Conservation (phyloP, 1,140 invertebrate species). For the Pararge aegeria region DNA sequence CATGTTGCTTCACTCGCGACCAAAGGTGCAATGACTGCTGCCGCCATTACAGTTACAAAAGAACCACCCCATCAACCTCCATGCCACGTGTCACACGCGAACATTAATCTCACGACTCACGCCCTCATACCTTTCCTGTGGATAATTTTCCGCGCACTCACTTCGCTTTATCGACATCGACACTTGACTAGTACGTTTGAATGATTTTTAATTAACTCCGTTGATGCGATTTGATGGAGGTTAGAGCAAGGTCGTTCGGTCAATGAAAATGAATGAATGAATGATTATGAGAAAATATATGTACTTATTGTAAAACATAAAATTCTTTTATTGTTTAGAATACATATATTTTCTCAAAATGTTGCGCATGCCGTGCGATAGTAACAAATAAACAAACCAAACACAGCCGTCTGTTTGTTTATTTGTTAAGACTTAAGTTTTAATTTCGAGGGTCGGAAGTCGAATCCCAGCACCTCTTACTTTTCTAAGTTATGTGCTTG, state of each 20-base stretch:
- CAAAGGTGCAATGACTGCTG: conserved; percentile 72
- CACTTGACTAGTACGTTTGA: conserved; percentile 27
- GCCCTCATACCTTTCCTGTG: conserved; percentile 29
- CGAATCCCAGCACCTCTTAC: no score
- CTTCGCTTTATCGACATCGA: conserved; percentile 40
- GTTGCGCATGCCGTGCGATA: background rate
- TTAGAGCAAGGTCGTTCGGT: background rate
- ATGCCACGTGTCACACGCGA: conserved; percentile 68
- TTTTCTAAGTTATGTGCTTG: no score
- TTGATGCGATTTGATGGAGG: background rate
- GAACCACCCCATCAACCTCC: conserved; percentile 38
- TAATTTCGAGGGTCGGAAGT: no score
- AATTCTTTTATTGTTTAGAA: background rate
- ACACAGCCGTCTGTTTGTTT: no score
- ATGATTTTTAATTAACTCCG: conserved; percentile 34
- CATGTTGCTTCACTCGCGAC: conserved; percentile 54
- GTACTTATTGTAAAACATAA: no score
- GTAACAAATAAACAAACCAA: no score
- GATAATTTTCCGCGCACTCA: conserved; percentile 46
- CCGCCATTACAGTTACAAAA: conserved; percentile 49
- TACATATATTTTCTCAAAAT: background rate
- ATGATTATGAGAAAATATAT: no score
- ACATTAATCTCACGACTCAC: conserved; percentile 65
- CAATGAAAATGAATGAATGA: no score
- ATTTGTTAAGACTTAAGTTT: no score